These are phyloP conservation scores for Pseudocheirus occidentalis DNA, from an alignment of 2,797 vertebrate species.

Conservation along the genomic window DNA sequence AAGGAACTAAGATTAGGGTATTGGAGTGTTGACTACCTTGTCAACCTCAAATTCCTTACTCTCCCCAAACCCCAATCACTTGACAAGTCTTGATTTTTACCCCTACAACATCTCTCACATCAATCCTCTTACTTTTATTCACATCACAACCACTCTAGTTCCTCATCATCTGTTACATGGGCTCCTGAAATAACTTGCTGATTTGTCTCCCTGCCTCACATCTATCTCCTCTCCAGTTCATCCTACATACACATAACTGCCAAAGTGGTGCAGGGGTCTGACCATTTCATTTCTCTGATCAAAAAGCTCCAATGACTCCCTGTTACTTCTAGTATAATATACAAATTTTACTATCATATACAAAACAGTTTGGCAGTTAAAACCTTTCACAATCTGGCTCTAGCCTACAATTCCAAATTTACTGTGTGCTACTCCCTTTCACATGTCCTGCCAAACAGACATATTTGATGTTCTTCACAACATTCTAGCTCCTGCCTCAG, in stretches of 20 bases:
- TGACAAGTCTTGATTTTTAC: background rate
- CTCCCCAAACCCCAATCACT: background rate
- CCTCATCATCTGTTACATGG: background rate
- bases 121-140: background rate
- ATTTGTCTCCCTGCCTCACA: background rate
- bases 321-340: background rate
- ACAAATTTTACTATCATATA: background rate
- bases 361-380: background rate
- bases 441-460: background rate
- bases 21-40: background rate
- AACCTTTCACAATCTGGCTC: background rate
- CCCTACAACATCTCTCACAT: background rate
- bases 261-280: background rate
- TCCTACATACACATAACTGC: background rate
- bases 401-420: background rate
- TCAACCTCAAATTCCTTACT: background rate
- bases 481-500: background rate
- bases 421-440: background rate
- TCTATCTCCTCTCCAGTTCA: background rate
- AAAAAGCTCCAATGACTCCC: background rate
- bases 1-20: background rate
- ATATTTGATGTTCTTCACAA: background rate
- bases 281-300: background rate
- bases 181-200: background rate
- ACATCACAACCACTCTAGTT: background rate